Base-by-base conservation (phyloP, 2,797 vertebrate genomes). In the Coreius guichenoti region DNA sequence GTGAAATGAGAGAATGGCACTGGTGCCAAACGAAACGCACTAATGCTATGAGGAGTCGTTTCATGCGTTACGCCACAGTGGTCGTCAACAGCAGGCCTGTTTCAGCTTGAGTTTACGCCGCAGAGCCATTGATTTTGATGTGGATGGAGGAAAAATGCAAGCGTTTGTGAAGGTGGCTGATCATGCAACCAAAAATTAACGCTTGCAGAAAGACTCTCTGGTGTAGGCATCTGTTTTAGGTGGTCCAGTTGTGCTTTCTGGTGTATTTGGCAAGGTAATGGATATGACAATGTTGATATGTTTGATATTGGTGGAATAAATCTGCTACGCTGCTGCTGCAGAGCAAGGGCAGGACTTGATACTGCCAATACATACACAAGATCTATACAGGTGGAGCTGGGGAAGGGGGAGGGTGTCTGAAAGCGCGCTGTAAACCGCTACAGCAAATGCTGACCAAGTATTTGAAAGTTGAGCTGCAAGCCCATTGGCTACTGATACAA, bases 1-100 rank as follows among this genome's bases (percentile, higher is more conserved):
- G 49, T 56, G 29, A 78, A 39, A 77, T 31, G 63, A 69, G 74
- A 69, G 33, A 69, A 69, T 9, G 58, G 29, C n/a, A 47, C 26
- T 47, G 29, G 63, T 47, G 61, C 19, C 19, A 31, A 67, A 49
- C 3, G 3, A 21, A 79, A 79, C 0, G 5, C 56, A 45, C 77
- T 14, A 65, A 47, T 0, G 36, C 36, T 19, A 43, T 29, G 23
- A 78, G n/a, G 76, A 63, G 36, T 45, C 16, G 1, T 33, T 12
- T 36, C 47, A 33, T 31, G 56, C 29, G 58, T 67, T 8, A 67
- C 43, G 3, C 26, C 17, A 8, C 58, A 80, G 43, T 31, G 26
- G 26, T 5, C 29, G 61, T 29, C 39, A 45, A 63, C 58, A 29
- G 36, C n/a, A 36, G 11, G 3, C 47, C 45, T 9, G 26, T n/a